Conservation (phyloP, 53 echinoderm and acorn worm species). For the Patiria pectinifera region DNA sequence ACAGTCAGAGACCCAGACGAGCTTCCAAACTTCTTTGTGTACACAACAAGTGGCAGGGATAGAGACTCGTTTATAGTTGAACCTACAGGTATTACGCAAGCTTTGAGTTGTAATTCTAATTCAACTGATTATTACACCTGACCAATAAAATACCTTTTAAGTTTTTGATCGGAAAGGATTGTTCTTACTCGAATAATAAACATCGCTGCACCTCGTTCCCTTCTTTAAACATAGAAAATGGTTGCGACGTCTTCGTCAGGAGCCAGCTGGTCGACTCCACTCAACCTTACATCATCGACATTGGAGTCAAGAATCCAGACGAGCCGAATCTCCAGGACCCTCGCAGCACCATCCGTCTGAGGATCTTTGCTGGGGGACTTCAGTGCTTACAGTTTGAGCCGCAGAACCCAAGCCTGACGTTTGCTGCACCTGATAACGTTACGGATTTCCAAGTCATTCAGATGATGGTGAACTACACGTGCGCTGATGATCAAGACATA, state of each 20-base stretch:
- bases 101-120: too few relatives aligned
- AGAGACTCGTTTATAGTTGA: too few relatives aligned
- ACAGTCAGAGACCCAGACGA: background rate
- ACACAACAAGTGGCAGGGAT: too few relatives aligned
- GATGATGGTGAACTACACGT: constrained; percentile 24
- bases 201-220: background rate
- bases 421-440: background rate
- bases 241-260: constrained; percentile 38
- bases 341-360: constrained; percentile 24
- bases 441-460: constrained; percentile 6
- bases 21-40: too few relatives aligned
- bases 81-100: too few relatives aligned
- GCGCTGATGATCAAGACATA: background rate
- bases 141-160: too few relatives aligned
- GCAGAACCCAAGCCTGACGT: background rate
- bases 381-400: constrained; percentile 21
- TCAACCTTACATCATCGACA: constrained; percentile 35
- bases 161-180: too few relatives aligned
- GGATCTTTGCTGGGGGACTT: constrained; percentile 1
- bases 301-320: constrained; percentile 49
- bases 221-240: constrained; percentile 6
- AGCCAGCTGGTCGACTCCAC: background rate
- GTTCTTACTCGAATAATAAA: too few relatives aligned
- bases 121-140: too few relatives aligned
- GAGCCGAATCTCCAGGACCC: constrained; percentile 18